Conservation (phyloP, 2,113 vertebrate genomes). For the Sinosuthora webbiana region DNA sequence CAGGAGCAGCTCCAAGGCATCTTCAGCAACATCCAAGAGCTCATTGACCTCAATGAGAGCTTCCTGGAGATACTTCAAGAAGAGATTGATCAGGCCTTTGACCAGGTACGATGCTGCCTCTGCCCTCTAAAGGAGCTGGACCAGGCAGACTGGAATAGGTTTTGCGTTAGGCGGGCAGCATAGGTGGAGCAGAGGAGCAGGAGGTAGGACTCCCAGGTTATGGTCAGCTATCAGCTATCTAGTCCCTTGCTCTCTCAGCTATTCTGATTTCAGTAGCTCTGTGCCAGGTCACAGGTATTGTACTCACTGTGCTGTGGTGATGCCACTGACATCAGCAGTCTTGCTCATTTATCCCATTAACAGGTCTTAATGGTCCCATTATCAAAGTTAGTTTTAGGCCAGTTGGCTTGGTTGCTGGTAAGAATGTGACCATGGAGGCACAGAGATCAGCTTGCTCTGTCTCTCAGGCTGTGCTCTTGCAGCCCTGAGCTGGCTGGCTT, state of each 20-base stretch:
- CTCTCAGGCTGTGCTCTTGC: not conserved
- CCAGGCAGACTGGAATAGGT: not conserved
- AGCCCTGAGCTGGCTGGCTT: not conserved
- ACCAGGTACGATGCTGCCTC: conserved; percentile 74
- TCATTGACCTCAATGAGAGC: conserved; percentile 86
- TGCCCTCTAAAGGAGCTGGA: not conserved
- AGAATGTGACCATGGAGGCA: not conserved
- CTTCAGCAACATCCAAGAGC: conserved; percentile 88
- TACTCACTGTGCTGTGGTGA: not conserved
- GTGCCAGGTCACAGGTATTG: not conserved
- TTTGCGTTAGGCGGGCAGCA: not conserved
- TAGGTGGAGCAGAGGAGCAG: not conserved
- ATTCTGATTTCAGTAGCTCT: not conserved
- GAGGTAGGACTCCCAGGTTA: not conserved
- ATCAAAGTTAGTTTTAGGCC: not conserved
- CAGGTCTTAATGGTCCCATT: not conserved
- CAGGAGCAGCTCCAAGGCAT: conserved; percentile 84
- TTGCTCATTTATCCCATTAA: not conserved
- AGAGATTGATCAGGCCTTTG: conserved; percentile 85
- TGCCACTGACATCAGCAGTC: not conserved
- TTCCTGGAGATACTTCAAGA: conserved; percentile 88
- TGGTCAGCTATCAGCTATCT: not conserved
- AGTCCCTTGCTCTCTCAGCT: not conserved
- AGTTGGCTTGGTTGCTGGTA: not conserved
- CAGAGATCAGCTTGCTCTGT: not conserved